Percentiles rank a stretch among this genome's conserved stretches.
These are phyloP conservation scores for Drosophila saltans DNA, from an alignment of 1,140 invertebrate species.

Conservation along the genomic window DNA sequence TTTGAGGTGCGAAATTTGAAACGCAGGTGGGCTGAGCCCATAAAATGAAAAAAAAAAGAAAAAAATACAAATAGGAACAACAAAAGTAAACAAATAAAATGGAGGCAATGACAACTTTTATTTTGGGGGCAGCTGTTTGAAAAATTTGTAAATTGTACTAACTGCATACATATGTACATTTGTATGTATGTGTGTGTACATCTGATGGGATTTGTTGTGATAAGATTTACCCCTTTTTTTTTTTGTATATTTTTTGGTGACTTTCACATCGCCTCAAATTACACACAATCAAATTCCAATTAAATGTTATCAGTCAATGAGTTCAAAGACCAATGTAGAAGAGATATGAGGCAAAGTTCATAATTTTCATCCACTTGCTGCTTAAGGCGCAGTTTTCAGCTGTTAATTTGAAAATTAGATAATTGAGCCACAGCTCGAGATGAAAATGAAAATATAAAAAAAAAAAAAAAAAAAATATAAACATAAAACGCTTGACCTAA, in stretches of 20 bases:
- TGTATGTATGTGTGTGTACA: slow-evolving; percentile 31
- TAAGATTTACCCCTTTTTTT: not conserved
- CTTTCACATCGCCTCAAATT: slow-evolving; percentile 53
- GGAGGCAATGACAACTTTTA: slow-evolving; percentile 12
- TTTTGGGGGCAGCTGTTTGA: slow-evolving; percentile 29
- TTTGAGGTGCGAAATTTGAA: slow-evolving; percentile 56
- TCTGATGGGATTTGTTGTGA: slow-evolving; percentile 10
- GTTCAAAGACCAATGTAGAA: slow-evolving; percentile 27
- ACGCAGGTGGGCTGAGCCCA: slow-evolving; percentile 46
- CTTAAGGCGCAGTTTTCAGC: slow-evolving; percentile 58
- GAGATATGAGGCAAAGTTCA: slow-evolving; percentile 29
- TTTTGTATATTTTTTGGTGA: slow-evolving; percentile 15
- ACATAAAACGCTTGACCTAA: slow-evolving; percentile 60
- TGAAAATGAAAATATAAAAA: slow-evolving; percentile 48
- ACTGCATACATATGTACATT: not conserved
- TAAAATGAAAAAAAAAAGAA: slow-evolving; percentile 14
- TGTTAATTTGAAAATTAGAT: slow-evolving; percentile 76
- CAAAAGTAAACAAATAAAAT: not conserved
- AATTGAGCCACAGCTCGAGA: slow-evolving; percentile 50
- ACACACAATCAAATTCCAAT: slow-evolving; percentile 68
- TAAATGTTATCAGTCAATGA: slow-evolving; percentile 57
- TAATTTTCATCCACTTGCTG: slow-evolving; percentile 25
- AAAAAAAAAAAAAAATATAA: not conserved
- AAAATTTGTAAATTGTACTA: slow-evolving; percentile 11
- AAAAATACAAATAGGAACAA: not conserved